Evolutionary conservation across 2,888 invertebrate species (phyloP), one percentile per base, ranked within the genome.

Genomic region (Cybosia mesomella): DNA sequence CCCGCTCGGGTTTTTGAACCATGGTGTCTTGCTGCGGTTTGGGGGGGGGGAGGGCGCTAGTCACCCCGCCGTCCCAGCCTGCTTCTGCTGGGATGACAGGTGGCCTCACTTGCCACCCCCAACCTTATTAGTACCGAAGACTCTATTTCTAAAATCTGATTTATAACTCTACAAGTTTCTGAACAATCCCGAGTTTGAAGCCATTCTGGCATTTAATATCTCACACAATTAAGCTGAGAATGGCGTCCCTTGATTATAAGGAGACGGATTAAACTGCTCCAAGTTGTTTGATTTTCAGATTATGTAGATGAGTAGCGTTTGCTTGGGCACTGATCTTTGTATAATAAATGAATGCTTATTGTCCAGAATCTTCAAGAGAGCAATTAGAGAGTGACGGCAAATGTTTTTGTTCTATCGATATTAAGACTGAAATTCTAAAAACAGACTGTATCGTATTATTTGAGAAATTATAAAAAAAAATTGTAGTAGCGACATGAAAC

Each of bases 171-270:
- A 69, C 73, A 80, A 78, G 73, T 81, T 81, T 71, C 66, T 68
- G 59, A 76, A 76, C 76, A 76, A 72, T 74, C 64, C 60, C 57
- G 59, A 77, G 74, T 77, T 76, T 71, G 71, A 70, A 68, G 66
- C 67, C 69, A 49, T 34, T 49, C 72, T 53, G 57, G 68, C 67
- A 71, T 79, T 79, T 80, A 80, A 75, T 76, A 74, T 78, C 75
- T 76, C 76, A 75, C 75, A 81, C 82, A 85, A 83, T 87, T 83
- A 79, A 77, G 81, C 84, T 81, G 81, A 84, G 84, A 86, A 86
- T 82, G 79, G 83, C 69, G 70, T 71, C 76, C 74, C 75, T 80
- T 85, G 83, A 86, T 85, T 85, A 84, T 85, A 85, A 83, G 80
- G 79, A 75, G 79, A 76, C 43, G 77, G 80, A 83, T 82, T 83